Percentiles rank a stretch among this genome's conserved stretches.
Conservation (phyloP, 2,888 invertebrate genomes). For the Leptopilina drosophilae region DNA sequence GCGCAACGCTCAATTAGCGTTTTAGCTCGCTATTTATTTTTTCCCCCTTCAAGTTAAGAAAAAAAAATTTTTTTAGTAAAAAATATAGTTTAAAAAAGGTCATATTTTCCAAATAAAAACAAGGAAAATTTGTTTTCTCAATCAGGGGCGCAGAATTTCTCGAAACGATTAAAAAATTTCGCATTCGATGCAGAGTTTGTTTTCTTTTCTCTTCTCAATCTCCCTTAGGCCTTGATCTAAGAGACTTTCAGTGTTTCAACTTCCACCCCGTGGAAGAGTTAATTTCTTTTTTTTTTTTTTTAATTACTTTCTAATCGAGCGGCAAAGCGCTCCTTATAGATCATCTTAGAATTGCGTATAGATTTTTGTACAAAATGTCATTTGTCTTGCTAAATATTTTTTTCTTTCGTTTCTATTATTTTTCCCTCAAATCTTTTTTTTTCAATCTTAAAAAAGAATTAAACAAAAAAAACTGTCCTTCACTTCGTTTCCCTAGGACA, state of each 20-base stretch:
- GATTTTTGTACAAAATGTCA: conserved; percentile 30
- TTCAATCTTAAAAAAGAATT: conserved; percentile 6
- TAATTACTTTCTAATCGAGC: background rate
- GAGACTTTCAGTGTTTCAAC: background rate
- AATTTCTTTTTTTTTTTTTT: background rate
- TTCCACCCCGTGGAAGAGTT: conserved; percentile 33
- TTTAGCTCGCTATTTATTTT: too few species aligned
- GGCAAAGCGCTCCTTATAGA: background rate
- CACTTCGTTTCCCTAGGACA: too few species aligned
- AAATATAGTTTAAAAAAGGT: too few species aligned
- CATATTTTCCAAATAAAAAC: background rate
- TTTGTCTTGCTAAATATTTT: background rate
- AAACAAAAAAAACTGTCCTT: too few species aligned
- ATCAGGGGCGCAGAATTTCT: background rate
- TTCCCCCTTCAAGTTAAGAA: background rate
- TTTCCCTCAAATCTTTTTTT: conserved; percentile 48
- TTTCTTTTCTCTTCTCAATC: background rate
- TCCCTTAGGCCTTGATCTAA: conserved; percentile 13
- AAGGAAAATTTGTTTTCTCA: background rate
- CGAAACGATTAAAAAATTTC: background rate
- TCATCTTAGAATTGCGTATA: conserved; percentile 23
- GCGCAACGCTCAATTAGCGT: too few species aligned
- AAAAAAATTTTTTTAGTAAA: background rate
- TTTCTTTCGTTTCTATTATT: background rate
- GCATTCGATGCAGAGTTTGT: conserved; percentile 35